Percentiles rank a stretch among this genome's conserved stretches.
These are phyloP conservation scores for Urocitellus parryii DNA, from an alignment of 2,113 vertebrate genomes.

Conservation along the genomic window DNA sequence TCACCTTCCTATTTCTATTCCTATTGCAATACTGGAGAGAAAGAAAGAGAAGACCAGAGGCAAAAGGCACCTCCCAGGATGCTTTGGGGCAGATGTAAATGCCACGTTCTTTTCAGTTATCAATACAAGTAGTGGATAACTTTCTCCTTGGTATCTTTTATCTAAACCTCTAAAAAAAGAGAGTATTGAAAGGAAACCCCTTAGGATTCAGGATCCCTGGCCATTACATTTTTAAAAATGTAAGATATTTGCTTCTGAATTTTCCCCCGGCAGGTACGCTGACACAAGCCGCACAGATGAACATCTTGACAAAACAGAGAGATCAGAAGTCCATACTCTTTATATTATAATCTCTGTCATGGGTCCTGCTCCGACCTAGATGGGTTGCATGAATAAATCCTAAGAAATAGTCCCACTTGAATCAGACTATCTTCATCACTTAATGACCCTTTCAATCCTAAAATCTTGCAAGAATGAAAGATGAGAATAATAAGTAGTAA, in stretches of 20 bases:
- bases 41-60: not conserved
- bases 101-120: not conserved
- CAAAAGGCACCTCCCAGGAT: not conserved
- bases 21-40: not conserved
- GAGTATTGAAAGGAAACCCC: not conserved
- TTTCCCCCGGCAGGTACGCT: not conserved
- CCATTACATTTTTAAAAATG: not conserved
- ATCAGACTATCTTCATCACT: not conserved
- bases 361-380: not conserved
- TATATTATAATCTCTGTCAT: not conserved
- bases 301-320: not conserved
- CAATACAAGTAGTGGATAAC: not conserved
- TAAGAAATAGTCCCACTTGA: not conserved
- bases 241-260: conserved; percentile 18
- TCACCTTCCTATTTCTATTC: conserved; percentile 44
- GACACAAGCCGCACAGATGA: not conserved
- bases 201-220: not conserved
- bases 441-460: not conserved
- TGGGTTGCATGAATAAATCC: not conserved
- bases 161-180: not conserved
- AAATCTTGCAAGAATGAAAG: conserved; percentile 38
- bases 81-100: not conserved
- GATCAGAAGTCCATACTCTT: not conserved
- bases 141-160: not conserved
- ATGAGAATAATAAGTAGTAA: not conserved